Base-by-base conservation (phyloP, 2,113 vertebrate genomes). In the Oreocharis arfaki region DNA sequence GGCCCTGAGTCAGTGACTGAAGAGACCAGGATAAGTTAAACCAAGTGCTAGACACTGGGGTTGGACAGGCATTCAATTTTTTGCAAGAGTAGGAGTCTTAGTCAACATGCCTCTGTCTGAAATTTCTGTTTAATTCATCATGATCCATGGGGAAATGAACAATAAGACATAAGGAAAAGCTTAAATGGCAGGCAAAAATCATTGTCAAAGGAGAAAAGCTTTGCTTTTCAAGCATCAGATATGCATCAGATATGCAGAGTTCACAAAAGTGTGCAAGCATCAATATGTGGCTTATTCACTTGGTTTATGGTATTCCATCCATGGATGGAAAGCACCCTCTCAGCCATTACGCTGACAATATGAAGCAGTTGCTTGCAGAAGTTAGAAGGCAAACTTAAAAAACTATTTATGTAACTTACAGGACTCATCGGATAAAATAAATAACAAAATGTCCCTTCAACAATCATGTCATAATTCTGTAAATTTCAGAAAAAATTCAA, bases 1-100 rank as follows among this genome's bases (percentile, higher is more conserved):
- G 16, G 10, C 28, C 2, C 1, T 32, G 2, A 13, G 6, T 9
- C 32, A 64, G 22, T 1, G 3, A 55, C 16, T 64, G 11, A 2
- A 52, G 9, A 59, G 26, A 47, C 7, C 3, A 5, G 13, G 30
- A 11, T 7, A 57, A 30, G 5, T 28, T 47, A 39, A 73, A 53
- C 3, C 10, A 35, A 35, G 5, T 49, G 11, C 4, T 52, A 84
- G 13, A 5, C 24, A 39, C 11, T 20, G 3, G 5, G 6, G 16
- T 22, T 10, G 32, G n/a, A 37, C 11, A 57, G 3, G 11, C 5
- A 28, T 55, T 39, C 5, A n/a, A 9, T 42, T 76, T 90, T 69
- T 52, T 59, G 5, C 22, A 71, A 81, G 8, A 56, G 9, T 8
- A 56, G 4, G 27, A 81, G 16, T 41, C 11, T 56, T 27, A 13